phyloP scores from a whole-genome alignment of 2,797 vertebrate genomes.

The Glyptemys insculpta region DNA sequence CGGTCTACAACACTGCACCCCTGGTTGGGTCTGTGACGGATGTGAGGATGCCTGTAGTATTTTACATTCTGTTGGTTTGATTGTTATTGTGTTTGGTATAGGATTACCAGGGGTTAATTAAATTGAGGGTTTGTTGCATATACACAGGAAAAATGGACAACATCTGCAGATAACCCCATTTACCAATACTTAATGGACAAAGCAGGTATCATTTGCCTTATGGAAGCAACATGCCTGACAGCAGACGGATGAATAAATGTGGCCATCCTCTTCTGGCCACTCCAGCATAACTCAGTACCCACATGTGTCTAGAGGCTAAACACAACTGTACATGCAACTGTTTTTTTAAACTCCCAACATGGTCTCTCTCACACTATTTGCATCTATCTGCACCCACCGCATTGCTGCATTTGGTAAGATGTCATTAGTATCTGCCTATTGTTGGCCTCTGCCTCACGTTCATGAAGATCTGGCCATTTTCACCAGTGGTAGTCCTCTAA shows the following conservation, averaged over 20 bases:
- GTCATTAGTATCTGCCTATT: neutral
- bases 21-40: neutral
- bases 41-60: neutral
- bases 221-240: neutral
- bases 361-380: too few relatives aligned
- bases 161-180: too few relatives aligned
- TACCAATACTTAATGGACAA: too few relatives aligned
- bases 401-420: neutral
- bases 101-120: neutral
- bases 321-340: neutral
- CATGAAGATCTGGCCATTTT: neutral
- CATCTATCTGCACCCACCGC: neutral
- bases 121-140: too few relatives aligned
- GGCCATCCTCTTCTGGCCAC: too few relatives aligned
- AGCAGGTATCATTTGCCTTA: too few relatives aligned
- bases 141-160: too few relatives aligned
- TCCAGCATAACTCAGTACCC: neutral
- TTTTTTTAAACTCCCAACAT: neutral
- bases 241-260: neutral
- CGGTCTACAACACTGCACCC: neutral
- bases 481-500: neutral
- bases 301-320: neutral
- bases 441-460: neutral
- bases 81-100: constrained; percentile 34
- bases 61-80: neutral